phyloP scores from a whole-genome alignment of 37 sponge, comb jelly and placozoan species.

The Aplysina aerophoba region DNA sequence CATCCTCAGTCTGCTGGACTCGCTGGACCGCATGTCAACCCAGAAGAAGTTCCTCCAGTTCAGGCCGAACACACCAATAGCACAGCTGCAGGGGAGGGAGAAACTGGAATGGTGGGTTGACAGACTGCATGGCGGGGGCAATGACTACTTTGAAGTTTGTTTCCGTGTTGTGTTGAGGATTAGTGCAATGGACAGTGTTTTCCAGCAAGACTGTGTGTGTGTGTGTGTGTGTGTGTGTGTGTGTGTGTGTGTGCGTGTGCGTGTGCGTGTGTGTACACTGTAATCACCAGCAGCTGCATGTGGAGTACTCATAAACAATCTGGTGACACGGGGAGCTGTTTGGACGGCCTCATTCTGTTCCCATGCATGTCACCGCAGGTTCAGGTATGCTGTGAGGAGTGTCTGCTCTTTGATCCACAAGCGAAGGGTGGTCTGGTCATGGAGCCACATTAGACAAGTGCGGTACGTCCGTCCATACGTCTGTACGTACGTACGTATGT shows the following conservation, averaged over 20 bases:
- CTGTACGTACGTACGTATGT: no score
- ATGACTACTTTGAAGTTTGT: background rate
- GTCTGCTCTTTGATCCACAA: slow-evolving; percentile 6
- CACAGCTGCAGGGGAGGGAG: slow-evolving; percentile 2
- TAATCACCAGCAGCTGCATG: no score
- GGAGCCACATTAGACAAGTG: slow-evolving; percentile 30
- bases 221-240: no score
- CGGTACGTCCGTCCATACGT: slow-evolving; percentile 29
- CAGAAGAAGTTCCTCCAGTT: slow-evolving; percentile 11
- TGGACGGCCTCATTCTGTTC: no score
- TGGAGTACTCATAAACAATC: no score
- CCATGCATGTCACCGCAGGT: slow-evolving; percentile 11
- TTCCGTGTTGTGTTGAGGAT: no score
- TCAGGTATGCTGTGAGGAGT: slow-evolving; percentile 11
- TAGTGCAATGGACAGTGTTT: no score
- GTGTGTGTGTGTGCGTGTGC: no score
- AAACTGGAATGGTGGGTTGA: slow-evolving; percentile 16
- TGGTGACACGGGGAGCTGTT: no score
- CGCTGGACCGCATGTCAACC: slow-evolving; percentile 33
- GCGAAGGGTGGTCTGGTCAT: slow-evolving; percentile 43
- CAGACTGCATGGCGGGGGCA: background rate
- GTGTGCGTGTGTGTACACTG: no score
- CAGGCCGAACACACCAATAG: background rate
- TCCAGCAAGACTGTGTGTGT: no score
- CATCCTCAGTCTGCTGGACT: slow-evolving; percentile 10